Evolutionary conservation across 2,888 invertebrate genomes (phyloP).

Genomic region (Leptinotarsa tumamoca): DNA sequence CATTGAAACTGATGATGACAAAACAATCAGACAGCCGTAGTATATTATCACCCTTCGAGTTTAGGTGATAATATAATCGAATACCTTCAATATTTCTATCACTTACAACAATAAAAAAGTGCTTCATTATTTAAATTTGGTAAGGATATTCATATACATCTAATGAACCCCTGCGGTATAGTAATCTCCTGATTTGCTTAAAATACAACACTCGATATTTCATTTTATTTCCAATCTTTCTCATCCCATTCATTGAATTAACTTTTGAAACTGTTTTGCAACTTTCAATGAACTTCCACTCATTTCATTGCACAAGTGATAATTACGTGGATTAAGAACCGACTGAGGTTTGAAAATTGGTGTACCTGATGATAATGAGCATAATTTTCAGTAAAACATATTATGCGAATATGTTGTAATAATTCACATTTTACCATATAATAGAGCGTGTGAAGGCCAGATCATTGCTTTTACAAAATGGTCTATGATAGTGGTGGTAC

Average conservation of each 20-base stretch:
- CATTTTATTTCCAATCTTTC: background rate
- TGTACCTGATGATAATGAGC: slow-evolving; percentile 4
- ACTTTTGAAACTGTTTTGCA: background rate
- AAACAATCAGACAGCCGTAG: no score
- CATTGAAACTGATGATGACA: no score
- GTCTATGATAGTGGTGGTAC: background rate
- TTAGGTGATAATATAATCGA: no score
- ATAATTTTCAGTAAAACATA: background rate
- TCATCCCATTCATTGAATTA: background rate
- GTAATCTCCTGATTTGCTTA: background rate
- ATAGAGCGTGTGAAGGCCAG: slow-evolving; percentile 5
- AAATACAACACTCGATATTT: slow-evolving; percentile 3
- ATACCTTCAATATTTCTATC: no score
- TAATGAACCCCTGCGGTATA: background rate
- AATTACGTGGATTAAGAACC: background rate
- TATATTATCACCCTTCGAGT: no score
- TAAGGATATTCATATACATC: no score
- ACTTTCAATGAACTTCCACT: background rate
- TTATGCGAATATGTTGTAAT: slow-evolving; percentile 13
- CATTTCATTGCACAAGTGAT: background rate
- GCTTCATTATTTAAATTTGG: no score
- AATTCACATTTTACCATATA: slow-evolving; percentile 13
- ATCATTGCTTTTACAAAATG: background rate
- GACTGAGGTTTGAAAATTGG: background rate
- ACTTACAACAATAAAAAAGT: no score